Conservation (phyloP, 30 jellyfish, hydroid and myxozoan species). For the Hydractinia echinata region DNA sequence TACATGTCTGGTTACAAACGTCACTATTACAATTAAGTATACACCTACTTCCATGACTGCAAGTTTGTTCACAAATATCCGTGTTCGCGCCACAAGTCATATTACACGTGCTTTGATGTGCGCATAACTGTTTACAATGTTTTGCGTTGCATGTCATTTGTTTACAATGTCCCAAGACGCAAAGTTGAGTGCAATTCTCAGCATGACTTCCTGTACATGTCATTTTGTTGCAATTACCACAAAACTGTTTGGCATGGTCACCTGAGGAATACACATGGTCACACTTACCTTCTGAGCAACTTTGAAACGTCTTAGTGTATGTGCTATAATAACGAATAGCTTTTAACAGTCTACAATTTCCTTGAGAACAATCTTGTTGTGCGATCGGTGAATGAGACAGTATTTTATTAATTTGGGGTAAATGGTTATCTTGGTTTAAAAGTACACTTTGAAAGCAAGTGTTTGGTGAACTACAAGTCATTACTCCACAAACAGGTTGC, state of each 20-base stretch:
- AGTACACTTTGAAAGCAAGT: slow-evolving; percentile 79
- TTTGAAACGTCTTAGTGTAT: slow-evolving; percentile 52
- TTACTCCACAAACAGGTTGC: slow-evolving; percentile 41
- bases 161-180: slow-evolving; percentile 58
- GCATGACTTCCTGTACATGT: slow-evolving; percentile 64
- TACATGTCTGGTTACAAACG: slow-evolving; percentile 7
- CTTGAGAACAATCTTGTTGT: slow-evolving; percentile 82
- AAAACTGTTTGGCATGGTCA: slow-evolving; percentile 73
- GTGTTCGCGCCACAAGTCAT: slow-evolving; percentile 62
- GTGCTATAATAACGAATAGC: slow-evolving; percentile 41
- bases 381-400: slow-evolving; percentile 76
- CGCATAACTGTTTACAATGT: slow-evolving; percentile 83
- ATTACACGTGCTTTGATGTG: slow-evolving; percentile 61
- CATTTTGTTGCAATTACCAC: slow-evolving; percentile 67
- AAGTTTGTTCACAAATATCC: slow-evolving; percentile 58
- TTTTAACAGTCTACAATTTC: slow-evolving; percentile 55
- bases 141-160: slow-evolving; percentile 57
- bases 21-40: slow-evolving; percentile 40
- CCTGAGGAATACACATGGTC: slow-evolving; percentile 42
- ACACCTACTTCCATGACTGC: slow-evolving; percentile 72
- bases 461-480: slow-evolving; percentile 66
- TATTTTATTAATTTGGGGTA: slow-evolving; percentile 61
- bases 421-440: slow-evolving; percentile 14
- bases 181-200: slow-evolving; percentile 71
- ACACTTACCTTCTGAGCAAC: slow-evolving; percentile 71